A percentile compares a stretch with the other conserved stretches of the same genome.
Conservation (phyloP, 1,140 invertebrate genomes). For the Drosophila albomicans region DNA sequence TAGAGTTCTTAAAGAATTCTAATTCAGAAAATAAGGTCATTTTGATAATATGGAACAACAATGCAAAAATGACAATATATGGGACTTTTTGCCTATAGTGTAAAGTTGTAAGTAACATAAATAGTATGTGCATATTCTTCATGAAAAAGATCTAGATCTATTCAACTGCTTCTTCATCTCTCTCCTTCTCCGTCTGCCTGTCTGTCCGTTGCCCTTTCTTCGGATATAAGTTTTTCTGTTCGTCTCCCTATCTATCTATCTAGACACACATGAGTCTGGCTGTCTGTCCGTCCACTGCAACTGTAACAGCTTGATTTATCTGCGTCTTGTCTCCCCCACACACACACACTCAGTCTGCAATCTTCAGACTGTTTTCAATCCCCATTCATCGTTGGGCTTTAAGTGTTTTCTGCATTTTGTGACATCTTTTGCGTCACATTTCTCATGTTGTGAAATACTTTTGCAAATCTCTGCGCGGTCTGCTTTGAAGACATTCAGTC, state of each 20-base stretch:
- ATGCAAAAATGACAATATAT: too few relatives aligned
- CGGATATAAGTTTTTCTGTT: background rate
- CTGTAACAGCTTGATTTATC: conserved; percentile 43
- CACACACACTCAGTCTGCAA: background rate
- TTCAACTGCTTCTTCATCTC: background rate
- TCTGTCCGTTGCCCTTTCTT: background rate
- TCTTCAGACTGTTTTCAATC: background rate
- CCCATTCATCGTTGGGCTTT: conserved; percentile 26
- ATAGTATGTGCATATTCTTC: too few relatives aligned
- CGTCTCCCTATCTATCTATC: background rate
- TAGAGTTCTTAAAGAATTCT: too few relatives aligned
- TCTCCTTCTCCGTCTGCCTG: background rate
- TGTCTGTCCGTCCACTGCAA: conserved; percentile 11
- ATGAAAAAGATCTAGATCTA: background rate
- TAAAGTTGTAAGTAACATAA: too few relatives aligned
- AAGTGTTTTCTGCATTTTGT: conserved; percentile 76
- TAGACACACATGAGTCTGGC: background rate
- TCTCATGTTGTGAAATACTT: conserved; percentile 78
- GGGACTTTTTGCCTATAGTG: too few relatives aligned
- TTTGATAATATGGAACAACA: too few relatives aligned
- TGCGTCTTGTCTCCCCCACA: conserved; percentile 12
- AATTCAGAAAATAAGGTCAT: too few relatives aligned
- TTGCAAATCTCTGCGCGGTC: conserved; percentile 69
- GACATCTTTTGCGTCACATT: conserved; percentile 77
- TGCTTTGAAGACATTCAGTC: conserved; percentile 53